Evolutionary conservation across 2,888 invertebrate species (phyloP).

Genomic region (Sepioteuthis lessoniana): DNA sequence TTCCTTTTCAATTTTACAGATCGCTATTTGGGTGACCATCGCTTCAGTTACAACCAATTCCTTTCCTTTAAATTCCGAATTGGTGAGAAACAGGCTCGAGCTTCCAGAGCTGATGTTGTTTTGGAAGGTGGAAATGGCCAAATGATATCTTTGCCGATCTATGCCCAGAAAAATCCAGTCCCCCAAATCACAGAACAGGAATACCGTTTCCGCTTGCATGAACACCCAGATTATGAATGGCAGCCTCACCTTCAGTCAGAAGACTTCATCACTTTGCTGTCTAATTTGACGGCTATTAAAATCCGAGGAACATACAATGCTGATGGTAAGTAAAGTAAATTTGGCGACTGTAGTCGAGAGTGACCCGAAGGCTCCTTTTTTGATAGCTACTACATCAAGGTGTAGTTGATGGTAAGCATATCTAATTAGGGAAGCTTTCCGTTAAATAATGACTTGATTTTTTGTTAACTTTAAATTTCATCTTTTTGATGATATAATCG

Average conservation of each 20-base stretch:
- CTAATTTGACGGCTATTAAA: conserved; percentile 94
- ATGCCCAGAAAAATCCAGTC: conserved; percentile 89
- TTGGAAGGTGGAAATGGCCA: conserved; percentile 86
- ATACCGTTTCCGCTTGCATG: conserved; percentile 91
- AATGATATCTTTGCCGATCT: conserved; percentile 90
- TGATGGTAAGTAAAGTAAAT: conserved; percentile 81
- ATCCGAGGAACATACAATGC: conserved; percentile 92
- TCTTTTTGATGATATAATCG: no score
- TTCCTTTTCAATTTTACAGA: conserved; percentile 75
- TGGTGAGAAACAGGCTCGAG: conserved; percentile 85
- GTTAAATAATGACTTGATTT: no score
- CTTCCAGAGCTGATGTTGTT: conserved; percentile 89
- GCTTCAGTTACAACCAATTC: conserved; percentile 93
- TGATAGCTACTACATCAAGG: no score
- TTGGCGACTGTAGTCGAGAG: no score
- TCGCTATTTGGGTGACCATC: conserved; percentile 80
- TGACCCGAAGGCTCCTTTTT: no score
- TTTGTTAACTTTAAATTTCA: no score
- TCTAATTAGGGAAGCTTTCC: no score
- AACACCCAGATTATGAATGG: conserved; percentile 94
- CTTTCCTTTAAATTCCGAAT: conserved; percentile 91
- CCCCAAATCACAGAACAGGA: conserved; percentile 78
- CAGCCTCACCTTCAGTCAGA: conserved; percentile 89
- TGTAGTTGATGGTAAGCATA: no score
- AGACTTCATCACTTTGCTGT: conserved; percentile 92